Evolutionary conservation across 1,140 invertebrate genomes (phyloP), one percentile per base, ranked within the genome.

Genomic region (Teleogryllus occipitalis): DNA sequence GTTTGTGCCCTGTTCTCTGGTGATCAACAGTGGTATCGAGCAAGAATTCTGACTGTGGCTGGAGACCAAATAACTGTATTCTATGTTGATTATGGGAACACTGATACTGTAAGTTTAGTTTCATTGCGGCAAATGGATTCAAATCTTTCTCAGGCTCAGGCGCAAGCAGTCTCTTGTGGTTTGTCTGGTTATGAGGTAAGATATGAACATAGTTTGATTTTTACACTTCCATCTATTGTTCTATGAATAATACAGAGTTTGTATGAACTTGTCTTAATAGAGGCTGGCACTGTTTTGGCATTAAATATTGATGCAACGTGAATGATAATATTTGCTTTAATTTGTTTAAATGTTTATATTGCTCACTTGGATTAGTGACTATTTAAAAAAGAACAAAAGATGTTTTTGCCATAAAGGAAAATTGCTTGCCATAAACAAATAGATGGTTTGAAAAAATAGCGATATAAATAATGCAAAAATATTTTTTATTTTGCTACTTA

Each of bases 11-110:
- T 92, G 65, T 95, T 91, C 81, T 89, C 90, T 81, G 88, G 87
- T 81, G 94, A 95, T 86, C 85, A 86, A 46, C 87, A 88, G 77
- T 95, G 93, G 92, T 96, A 94, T 82, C 81, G 87, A 82, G 87
- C 85, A 47, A 76, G 86, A 90, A 91, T 96, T 91, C 82, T 87
- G 92, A 74, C 84, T 39, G 82, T 87, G 7, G 84, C 86, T 74
- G 86, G 86, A 18, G 85, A 86, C n/a, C 83, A 87, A 18, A 84
- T 89, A 6, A 88, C 87, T 80, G 90, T 95, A 0, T 86, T 89
- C 12, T 95, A 92, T 84, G 85, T 94, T 7, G 94, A 96, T 84
- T 95, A 93, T 85, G 94, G 94, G 12, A 94, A 95, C 84, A 88
- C 88, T 47, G 92, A 94, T 85, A 86, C 84, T 46, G 84, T 86